Evolutionary conservation across 2,888 invertebrate species (phyloP).

Genomic region (Odiellus spinosus): DNA sequence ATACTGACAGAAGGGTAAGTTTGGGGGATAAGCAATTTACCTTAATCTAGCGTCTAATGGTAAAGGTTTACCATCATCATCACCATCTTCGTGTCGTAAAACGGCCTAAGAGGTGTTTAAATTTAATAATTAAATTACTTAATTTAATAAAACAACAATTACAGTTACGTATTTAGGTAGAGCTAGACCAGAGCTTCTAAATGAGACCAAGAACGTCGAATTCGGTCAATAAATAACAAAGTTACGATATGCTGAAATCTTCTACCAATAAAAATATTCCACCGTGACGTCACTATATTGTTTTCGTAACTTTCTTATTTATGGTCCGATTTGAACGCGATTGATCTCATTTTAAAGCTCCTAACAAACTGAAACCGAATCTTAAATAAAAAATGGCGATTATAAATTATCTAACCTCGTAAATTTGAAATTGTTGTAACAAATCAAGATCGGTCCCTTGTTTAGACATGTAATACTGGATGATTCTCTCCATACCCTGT

Average conservation of each 20-base stretch:
- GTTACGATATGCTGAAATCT: neutral
- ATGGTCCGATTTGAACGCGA: too few relatives aligned
- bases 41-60: conserved; percentile 9
- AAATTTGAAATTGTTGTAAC: conserved; percentile 81
- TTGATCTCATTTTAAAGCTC: too few relatives aligned
- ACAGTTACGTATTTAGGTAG: neutral
- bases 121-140: neutral
- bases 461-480: conserved; percentile 75
- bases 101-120: conserved; percentile 41
- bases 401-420: conserved; percentile 40
- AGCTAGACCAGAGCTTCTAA: too few relatives aligned
- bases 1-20: too few relatives aligned
- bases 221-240: neutral
- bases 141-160: neutral
- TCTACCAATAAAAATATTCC: neutral
- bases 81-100: conserved; percentile 71
- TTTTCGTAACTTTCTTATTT: too few relatives aligned
- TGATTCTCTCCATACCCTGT: conserved; percentile 73
- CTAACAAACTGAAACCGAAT: too few relatives aligned
- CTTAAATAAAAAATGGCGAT: too few relatives aligned
- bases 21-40: too few relatives aligned
- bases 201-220: neutral
- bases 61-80: conserved; percentile 29
- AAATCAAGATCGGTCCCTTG: conserved; percentile 86
- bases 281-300: too few relatives aligned